phyloP scores from a whole-genome alignment of 2,797 vertebrate genomes.

The Gymnothorax javanicus region DNA sequence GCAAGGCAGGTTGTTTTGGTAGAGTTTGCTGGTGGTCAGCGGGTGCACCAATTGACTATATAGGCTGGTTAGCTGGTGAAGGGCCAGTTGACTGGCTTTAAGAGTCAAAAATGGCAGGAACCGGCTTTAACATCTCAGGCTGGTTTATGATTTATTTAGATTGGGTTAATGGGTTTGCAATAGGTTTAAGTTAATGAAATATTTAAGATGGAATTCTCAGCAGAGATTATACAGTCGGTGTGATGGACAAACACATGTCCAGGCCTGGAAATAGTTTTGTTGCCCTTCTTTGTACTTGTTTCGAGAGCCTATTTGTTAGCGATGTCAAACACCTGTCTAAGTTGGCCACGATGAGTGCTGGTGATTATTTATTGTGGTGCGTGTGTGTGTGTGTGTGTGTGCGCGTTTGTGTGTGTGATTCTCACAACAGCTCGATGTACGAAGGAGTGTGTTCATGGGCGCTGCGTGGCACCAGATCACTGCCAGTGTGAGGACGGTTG shows the following conservation, averaged over 20 bases:
- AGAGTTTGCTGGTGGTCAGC: too few relatives aligned
- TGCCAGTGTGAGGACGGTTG: slow-evolving; percentile 90
- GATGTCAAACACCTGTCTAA: background rate
- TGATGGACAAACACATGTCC: background rate
- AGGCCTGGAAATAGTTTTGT: slow-evolving; percentile 5
- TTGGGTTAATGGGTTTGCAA: too few relatives aligned
- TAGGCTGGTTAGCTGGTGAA: too few relatives aligned
- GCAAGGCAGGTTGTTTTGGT: too few relatives aligned
- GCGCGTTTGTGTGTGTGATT: background rate
- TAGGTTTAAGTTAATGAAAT: too few relatives aligned
- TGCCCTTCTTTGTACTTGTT: slow-evolving; percentile 2
- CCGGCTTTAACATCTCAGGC: too few relatives aligned
- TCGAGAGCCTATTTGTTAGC: background rate
- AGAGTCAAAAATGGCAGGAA: too few relatives aligned
- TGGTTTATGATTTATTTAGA: too few relatives aligned
- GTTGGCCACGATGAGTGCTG: background rate
- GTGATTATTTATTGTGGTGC: background rate
- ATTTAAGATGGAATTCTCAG: too few relatives aligned
- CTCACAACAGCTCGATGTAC: slow-evolving; percentile 79
- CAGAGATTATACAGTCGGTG: background rate
- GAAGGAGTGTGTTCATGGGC: slow-evolving; percentile 89
- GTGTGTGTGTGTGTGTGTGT: background rate
- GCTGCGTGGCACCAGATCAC: slow-evolving; percentile 83
- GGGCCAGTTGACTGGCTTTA: too few relatives aligned
- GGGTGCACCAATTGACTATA: too few relatives aligned